These are phyloP conservation scores for Sycophila sp. DNA, from an alignment of 1,140 invertebrate genomes.

Conservation along the genomic window DNA sequence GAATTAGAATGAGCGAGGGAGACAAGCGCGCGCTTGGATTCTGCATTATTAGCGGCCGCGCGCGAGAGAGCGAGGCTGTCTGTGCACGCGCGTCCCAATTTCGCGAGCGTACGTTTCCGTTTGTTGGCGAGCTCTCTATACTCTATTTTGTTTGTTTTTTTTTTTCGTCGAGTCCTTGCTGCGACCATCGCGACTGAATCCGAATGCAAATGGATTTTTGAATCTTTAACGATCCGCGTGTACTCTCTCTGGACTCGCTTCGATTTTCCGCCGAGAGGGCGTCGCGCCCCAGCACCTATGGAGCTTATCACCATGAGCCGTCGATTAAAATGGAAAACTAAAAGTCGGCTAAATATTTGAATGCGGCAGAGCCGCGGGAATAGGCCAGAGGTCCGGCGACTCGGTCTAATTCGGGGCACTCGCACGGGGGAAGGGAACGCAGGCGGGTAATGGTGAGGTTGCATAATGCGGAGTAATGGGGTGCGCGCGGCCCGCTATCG, in stretches of 20 bases:
- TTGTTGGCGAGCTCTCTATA: not conserved
- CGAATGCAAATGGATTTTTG: slow-evolving; percentile 10
- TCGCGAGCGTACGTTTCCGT: not conserved
- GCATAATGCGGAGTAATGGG: slow-evolving; percentile 19
- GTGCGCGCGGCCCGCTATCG: slow-evolving; percentile 3
- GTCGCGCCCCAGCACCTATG: not conserved
- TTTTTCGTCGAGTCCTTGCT: too few species aligned
- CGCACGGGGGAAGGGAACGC: slow-evolving; percentile 5
- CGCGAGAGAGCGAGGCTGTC: too few species aligned
- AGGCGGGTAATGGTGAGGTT: slow-evolving; percentile 28
- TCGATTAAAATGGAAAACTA: too few species aligned
- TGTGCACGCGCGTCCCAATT: not conserved
- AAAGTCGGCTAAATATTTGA: too few species aligned
- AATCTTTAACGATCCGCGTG: not conserved
- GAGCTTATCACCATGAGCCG: too few species aligned
- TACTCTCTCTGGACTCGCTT: too few species aligned
- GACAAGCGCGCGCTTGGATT: not conserved
- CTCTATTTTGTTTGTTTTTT: too few species aligned
- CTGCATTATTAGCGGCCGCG: not conserved
- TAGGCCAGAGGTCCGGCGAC: too few species aligned
- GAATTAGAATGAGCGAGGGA: too few species aligned
- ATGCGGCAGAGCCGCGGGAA: too few species aligned
- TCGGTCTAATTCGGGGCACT: not conserved
- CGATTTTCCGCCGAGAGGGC: not conserved
- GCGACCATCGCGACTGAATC: not conserved